These are phyloP conservation scores for Parascotia fuliginaria DNA, from an alignment of 2,888 invertebrate genomes.

Conservation along the genomic window DNA sequence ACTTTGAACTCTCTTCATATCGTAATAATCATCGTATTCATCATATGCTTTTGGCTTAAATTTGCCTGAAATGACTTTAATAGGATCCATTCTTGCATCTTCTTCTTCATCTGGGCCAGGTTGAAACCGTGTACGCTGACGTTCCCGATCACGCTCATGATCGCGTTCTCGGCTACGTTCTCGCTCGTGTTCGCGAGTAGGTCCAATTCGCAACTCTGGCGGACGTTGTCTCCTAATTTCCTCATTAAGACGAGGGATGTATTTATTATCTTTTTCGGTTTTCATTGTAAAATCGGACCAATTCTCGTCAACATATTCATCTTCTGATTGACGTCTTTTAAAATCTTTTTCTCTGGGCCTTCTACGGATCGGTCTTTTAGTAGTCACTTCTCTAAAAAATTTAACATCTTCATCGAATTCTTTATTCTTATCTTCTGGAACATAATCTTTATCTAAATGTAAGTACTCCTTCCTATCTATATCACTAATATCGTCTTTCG, in stretches of 20 bases:
- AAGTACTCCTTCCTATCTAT: conserved; percentile 44
- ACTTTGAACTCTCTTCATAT: conserved; percentile 64
- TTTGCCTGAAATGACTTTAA: conserved; percentile 2
- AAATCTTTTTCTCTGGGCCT: conserved; percentile 59
- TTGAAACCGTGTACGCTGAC: background rate
- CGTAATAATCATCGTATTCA: conserved; percentile 67
- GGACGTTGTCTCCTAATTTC: background rate
- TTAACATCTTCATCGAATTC: conserved; percentile 44
- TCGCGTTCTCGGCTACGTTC: background rate
- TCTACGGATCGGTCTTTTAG: conserved; percentile 52
- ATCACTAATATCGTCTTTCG: conserved; percentile 44
- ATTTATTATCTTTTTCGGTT: conserved; percentile 3
- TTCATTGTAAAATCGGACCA: background rate
- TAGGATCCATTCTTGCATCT: conserved; percentile 1
- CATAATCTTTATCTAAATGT: conserved; percentile 42
- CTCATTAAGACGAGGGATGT: background rate
- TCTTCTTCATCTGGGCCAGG: conserved; percentile 17
- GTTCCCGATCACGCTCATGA: background rate
- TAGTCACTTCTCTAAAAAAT: conserved; percentile 40
- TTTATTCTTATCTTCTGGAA: conserved; percentile 43
- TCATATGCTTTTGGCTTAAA: conserved; percentile 32
- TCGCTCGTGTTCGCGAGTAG: background rate
- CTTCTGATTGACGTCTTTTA: conserved; percentile 18
- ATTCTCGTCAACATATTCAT: conserved; percentile 29
- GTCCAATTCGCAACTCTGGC: background rate